Evolutionary conservation across 2,888 invertebrate genomes (phyloP), one percentile per base, ranked within the genome.

Genomic region (Poecilobothrus nobilitatus): DNA sequence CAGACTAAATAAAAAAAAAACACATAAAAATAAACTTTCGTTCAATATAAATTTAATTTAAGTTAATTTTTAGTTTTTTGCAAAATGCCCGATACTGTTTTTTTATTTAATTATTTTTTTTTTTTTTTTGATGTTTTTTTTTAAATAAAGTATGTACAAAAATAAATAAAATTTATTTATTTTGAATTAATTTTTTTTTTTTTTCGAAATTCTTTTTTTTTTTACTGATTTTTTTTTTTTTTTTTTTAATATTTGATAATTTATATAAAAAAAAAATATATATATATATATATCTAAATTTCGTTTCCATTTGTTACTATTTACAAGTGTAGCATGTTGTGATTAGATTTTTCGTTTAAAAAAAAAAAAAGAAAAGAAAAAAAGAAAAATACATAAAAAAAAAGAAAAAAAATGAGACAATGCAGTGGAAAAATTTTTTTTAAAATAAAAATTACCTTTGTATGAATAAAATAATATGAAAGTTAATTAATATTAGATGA

Each of bases 351-450:
- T 53, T 53, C 68, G 66, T 69, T 67, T 65, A 67, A 70, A 69
- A 69, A 66, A 53, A 71, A 72, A 71, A 67, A 5, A 41, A 69
- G 18, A 53, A 15, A 53, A 53, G 12, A n/a, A 53, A 53, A 12
- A 53, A 18, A 53, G 6, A 15, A 18, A 53, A n/a, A 53, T 10
- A 4, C 53, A 53, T n/a, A n/a, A 37, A 37, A 8, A 10, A 37
- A 37, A 37, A 8, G 37, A 37, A 37, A 53, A 53, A 12, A 53
- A 53, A 53, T 53, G 18, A 53, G 6, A 37, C 37, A 37, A 37
- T 27, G 5, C 27, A 27, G 27, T 27, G 27, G 27, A 27, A 27
- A 27, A 27, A 4, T 27, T 27, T 27, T 27, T 27, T 27, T 27
- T 27, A 27, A 27, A 27, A 27, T 27, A 27, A 27, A n/a, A 27